phyloP scores from a whole-genome alignment of 2,113 vertebrate genomes.

The Colistium nudipinnis region DNA sequence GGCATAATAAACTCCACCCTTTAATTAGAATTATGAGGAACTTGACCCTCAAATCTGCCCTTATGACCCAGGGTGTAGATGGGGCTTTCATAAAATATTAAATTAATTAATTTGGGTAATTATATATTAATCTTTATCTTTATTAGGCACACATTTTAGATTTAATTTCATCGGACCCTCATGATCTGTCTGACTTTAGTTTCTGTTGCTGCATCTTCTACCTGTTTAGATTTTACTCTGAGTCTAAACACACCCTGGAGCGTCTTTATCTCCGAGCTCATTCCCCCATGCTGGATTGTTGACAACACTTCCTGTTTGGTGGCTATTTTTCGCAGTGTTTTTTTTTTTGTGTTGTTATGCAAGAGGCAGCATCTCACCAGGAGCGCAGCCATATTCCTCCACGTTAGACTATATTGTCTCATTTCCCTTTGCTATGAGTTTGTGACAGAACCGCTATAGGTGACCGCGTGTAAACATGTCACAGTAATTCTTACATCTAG shows the following conservation, averaged over 20 bases:
- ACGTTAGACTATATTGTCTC: not conserved
- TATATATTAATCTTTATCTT: too few relatives aligned
- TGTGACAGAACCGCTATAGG: not conserved
- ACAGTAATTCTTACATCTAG: not conserved
- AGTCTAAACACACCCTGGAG: slow-evolving; percentile 13
- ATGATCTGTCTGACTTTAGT: not conserved
- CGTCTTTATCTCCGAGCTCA: slow-evolving; percentile 32
- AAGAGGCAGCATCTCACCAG: slow-evolving; percentile 24
- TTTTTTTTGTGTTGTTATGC: slow-evolving; percentile 19
- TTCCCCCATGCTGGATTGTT: slow-evolving; percentile 32
- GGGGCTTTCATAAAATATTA: too few relatives aligned
- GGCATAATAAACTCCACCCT: too few relatives aligned
- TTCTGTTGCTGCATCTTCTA: not conserved
- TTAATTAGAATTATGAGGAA: too few relatives aligned
- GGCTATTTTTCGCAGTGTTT: slow-evolving; percentile 13
- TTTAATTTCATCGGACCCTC: too few relatives aligned
- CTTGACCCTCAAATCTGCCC: too few relatives aligned
- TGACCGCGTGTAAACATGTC: not conserved
- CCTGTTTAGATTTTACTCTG: slow-evolving; percentile 4
- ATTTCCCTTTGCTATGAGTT: slow-evolving; percentile 1
- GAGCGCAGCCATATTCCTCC: not conserved
- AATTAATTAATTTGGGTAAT: too few relatives aligned
- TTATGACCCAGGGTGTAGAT: too few relatives aligned
- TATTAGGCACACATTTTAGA: too few relatives aligned
- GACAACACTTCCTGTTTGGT: slow-evolving; percentile 10